Base-by-base conservation (phyloP, 2,113 vertebrate species). In the Ciconia boyciana region DNA sequence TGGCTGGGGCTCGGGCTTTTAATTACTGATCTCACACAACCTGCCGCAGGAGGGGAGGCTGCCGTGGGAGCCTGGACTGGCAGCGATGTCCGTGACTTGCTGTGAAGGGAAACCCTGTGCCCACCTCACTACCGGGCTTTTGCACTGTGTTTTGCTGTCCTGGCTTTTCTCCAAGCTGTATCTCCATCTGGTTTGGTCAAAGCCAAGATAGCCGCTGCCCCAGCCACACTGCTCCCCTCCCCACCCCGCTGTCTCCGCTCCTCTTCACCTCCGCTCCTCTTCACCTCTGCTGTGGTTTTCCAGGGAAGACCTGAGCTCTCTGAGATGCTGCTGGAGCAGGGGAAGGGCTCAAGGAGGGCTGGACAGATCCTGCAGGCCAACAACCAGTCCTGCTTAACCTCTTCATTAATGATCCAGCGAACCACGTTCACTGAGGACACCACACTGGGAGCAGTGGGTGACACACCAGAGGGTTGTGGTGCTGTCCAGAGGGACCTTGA, bases 211-310 rank as follows among this genome's bases (percentile, higher is more conserved):
- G 29, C 5, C 3, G 2, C 54, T 43, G 32, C 36, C 39, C 6
- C 8, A 36, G 25, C 21, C 13, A 13, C 6, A 3, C n/a, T 51
- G 32, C 11, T 41, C 7, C 7, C 4, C 89, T 39, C 9, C 19
- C 2, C 1, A 26, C 43, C 9, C 19, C 2, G 1, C 32, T 4
- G 4, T 39, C 52, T 52, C 44, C 1, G 0, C 7, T 52, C 16
- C 19, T 83, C 36, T 44, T 58, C 18, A 22, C 17, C 25, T 78
- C 46, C 36, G 36, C n/a, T n/a, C n/a, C n/a, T n/a, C n/a, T n/a
- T n/a, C n/a, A n/a, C n/a, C n/a, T n/a, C n/a, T 9, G 16, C 13
- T 0, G 0, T 28, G 57, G 52, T 48, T 83, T 61, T 72, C 48
- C 43, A 72, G 69, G 64, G 48, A 72, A 62, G 41, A 81, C 13